A percentile compares a stretch with the other conserved stretches of the same genome.
phyloP scores from a whole-genome alignment of 2,797 vertebrate genomes.

The Bryconaethiops microstoma region DNA sequence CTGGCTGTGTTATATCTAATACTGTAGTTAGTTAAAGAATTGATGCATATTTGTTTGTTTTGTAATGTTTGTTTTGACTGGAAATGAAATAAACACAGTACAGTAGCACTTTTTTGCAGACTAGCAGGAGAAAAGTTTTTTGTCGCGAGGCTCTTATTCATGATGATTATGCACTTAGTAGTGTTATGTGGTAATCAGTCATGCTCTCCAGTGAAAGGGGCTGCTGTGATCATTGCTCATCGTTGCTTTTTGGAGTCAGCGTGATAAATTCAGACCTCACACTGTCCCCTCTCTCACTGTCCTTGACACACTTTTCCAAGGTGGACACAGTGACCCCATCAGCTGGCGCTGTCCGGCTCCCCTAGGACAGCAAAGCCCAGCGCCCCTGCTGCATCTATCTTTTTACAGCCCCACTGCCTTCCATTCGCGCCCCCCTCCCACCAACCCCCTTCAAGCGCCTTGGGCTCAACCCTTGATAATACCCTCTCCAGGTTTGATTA shows the following conservation, averaged over 20 bases:
- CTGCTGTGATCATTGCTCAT: constrained; percentile 27
- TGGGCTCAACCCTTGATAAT: constrained; percentile 74
- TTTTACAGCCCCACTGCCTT: constrained; percentile 66
- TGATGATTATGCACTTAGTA: constrained; percentile 37
- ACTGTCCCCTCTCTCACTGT: constrained; percentile 46
- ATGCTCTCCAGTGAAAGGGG: background rate
- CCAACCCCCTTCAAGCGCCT: constrained; percentile 69
- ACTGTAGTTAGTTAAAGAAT: too few species aligned
- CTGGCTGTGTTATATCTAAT: too few species aligned
- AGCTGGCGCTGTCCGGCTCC: constrained; percentile 75
- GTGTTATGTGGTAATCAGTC: constrained; percentile 27
- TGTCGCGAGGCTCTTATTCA: background rate
- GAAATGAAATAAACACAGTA: too few species aligned
- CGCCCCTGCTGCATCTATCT: constrained; percentile 79
- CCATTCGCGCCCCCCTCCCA: constrained; percentile 37
- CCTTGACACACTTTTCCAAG: constrained; percentile 84
- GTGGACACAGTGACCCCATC: constrained; percentile 78
- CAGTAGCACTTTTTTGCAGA: background rate
- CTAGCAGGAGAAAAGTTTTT: constrained; percentile 4
- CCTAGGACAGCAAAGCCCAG: constrained; percentile 69
- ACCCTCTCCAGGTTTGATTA: constrained; percentile 80
- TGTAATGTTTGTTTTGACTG: too few species aligned
- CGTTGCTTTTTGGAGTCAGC: constrained; percentile 32
- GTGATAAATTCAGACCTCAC: constrained; percentile 48
- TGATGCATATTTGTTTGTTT: too few species aligned